phyloP scores from a whole-genome alignment of 2,113 vertebrate species.

The Poeciliopsis occidentalis region DNA sequence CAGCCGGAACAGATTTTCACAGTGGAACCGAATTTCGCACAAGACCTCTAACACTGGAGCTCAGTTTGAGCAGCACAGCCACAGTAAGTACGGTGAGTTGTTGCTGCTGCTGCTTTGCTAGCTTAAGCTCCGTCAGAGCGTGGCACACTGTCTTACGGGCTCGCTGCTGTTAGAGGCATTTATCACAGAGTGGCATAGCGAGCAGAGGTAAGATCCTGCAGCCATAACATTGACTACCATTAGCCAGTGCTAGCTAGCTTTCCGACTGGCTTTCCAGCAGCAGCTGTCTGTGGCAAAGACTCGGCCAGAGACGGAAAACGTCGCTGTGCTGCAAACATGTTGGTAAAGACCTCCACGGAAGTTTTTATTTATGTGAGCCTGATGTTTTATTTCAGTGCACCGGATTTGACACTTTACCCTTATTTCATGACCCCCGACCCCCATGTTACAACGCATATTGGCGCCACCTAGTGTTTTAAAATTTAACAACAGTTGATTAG shows the following conservation, averaged over 20 bases:
- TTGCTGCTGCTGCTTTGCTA: not conserved
- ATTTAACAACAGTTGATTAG: too few relatives aligned
- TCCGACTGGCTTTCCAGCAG: not conserved
- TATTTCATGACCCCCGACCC: not conserved
- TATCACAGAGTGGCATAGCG: not conserved
- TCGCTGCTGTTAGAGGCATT: too few relatives aligned
- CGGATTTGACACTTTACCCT: not conserved
- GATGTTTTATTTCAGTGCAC: not conserved
- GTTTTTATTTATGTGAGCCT: not conserved
- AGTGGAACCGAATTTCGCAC: too few relatives aligned
- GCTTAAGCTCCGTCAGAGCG: not conserved
- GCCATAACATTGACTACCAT: not conserved
- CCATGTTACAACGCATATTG: not conserved
- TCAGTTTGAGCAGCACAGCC: not conserved
- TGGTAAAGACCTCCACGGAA: not conserved
- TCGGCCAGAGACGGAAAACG: not conserved
- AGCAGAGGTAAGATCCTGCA: not conserved
- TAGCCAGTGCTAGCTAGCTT: constrained; percentile 1
- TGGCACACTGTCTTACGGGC: constrained; percentile 8
- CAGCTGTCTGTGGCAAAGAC: not conserved
- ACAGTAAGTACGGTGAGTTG: constrained; percentile 37
- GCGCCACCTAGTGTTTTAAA: constrained; percentile 24
- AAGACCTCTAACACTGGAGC: not conserved
- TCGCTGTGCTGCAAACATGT: too few relatives aligned
- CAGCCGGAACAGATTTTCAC: too few relatives aligned